phyloP scores from a whole-genome alignment of 2,797 vertebrate species.

The Acrossocheilus fasciatus region DNA sequence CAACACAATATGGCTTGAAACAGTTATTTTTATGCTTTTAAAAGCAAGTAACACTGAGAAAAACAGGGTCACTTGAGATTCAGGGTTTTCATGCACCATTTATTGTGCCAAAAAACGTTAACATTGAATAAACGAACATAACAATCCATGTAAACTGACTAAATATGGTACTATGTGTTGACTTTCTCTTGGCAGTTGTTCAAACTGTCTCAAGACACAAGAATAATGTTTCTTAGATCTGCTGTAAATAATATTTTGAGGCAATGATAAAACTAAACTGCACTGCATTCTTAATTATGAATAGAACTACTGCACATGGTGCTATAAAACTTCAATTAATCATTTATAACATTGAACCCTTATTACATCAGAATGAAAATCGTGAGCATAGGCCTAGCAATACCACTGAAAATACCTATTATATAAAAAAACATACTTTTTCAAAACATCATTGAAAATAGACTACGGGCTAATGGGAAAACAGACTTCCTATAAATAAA shows the following conservation, averaged over 20 bases:
- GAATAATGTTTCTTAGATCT: constrained; percentile 14
- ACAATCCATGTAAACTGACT: constrained; percentile 57
- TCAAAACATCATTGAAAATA: not conserved
- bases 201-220: constrained; percentile 52
- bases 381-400: not conserved
- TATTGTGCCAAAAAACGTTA: constrained; percentile 69
- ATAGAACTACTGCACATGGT: not conserved
- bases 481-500: not conserved
- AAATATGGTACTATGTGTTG: constrained; percentile 69
- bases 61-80: constrained; percentile 10
- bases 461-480: not conserved
- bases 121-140: constrained; percentile 61
- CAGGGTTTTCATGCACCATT: constrained; percentile 27
- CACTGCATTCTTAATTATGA: not conserved
- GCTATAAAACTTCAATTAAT: not conserved
- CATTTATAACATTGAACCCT: not conserved
- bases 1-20: not conserved
- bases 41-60: not conserved
- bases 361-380: not conserved
- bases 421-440: not conserved
- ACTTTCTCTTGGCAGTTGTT: constrained; percentile 67
- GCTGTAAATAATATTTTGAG: not conserved
- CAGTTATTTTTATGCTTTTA: not conserved
- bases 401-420: not conserved
- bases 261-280: not conserved